Conservation (phyloP, 1,140 invertebrate species). For the Zophobas atratus region DNA sequence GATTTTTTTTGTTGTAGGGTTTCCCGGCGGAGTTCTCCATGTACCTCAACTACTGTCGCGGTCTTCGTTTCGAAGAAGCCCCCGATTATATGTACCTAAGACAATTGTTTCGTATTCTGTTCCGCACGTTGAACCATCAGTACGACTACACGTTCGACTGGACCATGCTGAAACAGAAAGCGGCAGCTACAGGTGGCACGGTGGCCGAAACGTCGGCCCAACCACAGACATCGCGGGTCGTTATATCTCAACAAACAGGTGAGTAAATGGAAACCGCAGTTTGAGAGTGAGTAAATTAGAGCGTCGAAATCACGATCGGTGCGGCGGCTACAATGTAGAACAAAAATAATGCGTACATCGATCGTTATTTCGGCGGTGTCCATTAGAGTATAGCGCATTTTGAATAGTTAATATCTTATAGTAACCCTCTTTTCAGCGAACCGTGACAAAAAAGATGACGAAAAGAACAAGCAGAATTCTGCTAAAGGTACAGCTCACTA, state of each 20-base stretch:
- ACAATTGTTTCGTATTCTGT: constrained; percentile 97
- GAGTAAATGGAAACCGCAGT: constrained; percentile 44
- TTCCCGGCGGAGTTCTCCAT: constrained; percentile 94
- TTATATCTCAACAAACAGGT: constrained; percentile 63
- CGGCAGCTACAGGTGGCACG: constrained; percentile 54
- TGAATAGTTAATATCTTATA: constrained; percentile 46
- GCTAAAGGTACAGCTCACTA: constrained; percentile 62
- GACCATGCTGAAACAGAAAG: constrained; percentile 98
- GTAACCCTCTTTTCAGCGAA: constrained; percentile 63
- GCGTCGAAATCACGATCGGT: neutral
- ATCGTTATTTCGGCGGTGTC: neutral
- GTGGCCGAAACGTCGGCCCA: constrained; percentile 57
- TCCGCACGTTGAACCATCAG: constrained; percentile 98
- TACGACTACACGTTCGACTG: constrained; percentile 99
- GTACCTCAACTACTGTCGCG: constrained; percentile 95
- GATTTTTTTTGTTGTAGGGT: constrained; percentile 70
- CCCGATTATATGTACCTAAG: constrained; percentile 96
- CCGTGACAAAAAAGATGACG: constrained; percentile 64
- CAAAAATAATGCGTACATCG: neutral
- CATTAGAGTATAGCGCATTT: constrained; percentile 22
- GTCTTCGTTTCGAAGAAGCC: constrained; percentile 90
- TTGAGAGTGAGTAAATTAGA: neutral
- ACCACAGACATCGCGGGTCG: constrained; percentile 62
- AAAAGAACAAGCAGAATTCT: constrained; percentile 64
- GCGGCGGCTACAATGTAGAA: neutral